phyloP scores from a whole-genome alignment of 2,113 vertebrate species.

The Tachysurus fulvidraco region DNA sequence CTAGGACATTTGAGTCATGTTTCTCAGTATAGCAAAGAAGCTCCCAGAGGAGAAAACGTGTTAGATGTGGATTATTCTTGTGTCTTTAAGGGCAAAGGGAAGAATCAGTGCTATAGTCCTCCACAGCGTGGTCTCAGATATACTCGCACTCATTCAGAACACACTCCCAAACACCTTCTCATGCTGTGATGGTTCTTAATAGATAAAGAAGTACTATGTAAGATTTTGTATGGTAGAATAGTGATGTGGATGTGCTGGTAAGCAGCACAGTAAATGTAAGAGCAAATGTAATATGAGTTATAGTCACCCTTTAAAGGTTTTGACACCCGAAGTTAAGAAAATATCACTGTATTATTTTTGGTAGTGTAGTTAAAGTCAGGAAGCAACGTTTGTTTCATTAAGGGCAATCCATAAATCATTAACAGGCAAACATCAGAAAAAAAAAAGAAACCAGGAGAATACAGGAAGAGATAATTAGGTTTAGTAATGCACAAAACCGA shows the following conservation, averaged over 20 bases:
- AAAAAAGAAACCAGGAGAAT: neutral
- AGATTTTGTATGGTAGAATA: neutral
- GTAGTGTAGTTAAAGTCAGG: neutral
- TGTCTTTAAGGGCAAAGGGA: constrained; percentile 47
- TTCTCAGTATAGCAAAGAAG: constrained; percentile 39
- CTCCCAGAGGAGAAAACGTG: constrained; percentile 42
- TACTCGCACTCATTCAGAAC: neutral
- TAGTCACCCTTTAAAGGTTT: neutral
- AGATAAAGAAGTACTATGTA: neutral
- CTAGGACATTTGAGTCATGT: constrained; percentile 39
- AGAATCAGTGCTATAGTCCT: constrained; percentile 26
- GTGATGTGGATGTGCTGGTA: neutral
- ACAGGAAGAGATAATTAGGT: neutral
- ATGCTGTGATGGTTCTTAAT: neutral
- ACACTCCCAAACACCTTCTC: neutral
- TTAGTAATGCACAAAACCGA: neutral
- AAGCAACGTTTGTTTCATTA: neutral
- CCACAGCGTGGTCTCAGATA: constrained; percentile 21
- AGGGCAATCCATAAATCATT: neutral
- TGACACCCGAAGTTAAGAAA: neutral
- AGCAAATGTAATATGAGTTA: neutral
- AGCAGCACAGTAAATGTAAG: neutral
- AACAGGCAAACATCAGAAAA: neutral
- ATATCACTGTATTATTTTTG: neutral
- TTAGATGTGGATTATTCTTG: constrained; percentile 52